These are phyloP conservation scores for Nannobrachium achirus DNA, from an alignment of 2,113 vertebrate species.

Conservation along the genomic window DNA sequence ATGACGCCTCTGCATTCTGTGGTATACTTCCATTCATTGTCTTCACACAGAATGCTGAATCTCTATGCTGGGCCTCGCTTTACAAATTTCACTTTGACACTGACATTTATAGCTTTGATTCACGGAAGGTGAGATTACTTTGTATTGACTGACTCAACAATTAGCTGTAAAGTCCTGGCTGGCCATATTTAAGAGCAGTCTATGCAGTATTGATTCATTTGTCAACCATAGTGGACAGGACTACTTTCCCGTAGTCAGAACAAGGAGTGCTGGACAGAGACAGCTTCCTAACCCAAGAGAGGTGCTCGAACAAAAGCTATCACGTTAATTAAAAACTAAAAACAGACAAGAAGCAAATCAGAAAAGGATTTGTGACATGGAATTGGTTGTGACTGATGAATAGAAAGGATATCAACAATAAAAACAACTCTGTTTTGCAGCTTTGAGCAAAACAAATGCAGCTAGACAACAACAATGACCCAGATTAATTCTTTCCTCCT, in stretches of 20 bases:
- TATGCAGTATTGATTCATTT: conserved; percentile 45
- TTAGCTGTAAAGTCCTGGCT: conserved; percentile 32
- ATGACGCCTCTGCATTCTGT: conserved; percentile 43
- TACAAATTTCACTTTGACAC: conserved; percentile 10
- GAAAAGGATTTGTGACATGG: neutral
- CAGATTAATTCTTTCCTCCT: conserved; percentile 23
- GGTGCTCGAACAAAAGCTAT: conserved; percentile 2
- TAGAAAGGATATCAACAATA: too few relatives aligned
- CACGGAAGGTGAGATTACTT: conserved; percentile 31
- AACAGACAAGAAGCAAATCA: neutral
- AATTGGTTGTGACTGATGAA: too few relatives aligned
- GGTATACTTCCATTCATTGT: conserved; percentile 65
- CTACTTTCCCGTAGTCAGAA: conserved; percentile 38
- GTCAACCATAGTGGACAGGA: conserved; percentile 37
- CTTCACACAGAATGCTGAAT: conserved; percentile 28
- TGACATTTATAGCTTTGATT: conserved; percentile 38
- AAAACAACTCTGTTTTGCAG: too few relatives aligned
- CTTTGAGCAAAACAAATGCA: neutral
- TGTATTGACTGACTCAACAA: conserved; percentile 26
- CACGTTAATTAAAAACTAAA: neutral
- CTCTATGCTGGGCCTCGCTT: conserved; percentile 18
- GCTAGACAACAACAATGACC: neutral
- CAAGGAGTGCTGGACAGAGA: conserved; percentile 9
- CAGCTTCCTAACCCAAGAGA: neutral
- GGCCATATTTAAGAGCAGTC: conserved; percentile 36